phyloP scores from a whole-genome alignment of 2,888 invertebrate genomes.

The Nematopogon swammerdamellus region DNA sequence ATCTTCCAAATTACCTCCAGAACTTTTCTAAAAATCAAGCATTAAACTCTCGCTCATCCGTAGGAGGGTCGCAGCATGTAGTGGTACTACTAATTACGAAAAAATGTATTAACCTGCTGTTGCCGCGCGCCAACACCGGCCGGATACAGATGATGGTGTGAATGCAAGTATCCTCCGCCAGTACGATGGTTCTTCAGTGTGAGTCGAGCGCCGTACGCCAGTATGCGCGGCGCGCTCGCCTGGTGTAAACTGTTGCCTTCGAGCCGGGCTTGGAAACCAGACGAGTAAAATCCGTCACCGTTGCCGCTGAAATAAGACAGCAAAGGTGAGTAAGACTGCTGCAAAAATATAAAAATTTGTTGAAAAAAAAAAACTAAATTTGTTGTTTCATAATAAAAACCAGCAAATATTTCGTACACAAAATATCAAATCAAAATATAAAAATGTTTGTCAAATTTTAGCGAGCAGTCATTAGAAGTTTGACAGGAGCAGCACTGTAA shows the following conservation, averaged over 20 bases:
- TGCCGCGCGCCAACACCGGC: slow-evolving; percentile 86
- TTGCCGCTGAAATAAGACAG: slow-evolving; percentile 76
- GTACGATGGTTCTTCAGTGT: slow-evolving; percentile 93
- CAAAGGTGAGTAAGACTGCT: too few species aligned
- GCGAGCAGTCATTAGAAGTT: too few species aligned
- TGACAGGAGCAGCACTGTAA: too few species aligned
- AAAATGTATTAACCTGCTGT: too few species aligned
- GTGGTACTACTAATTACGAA: too few species aligned
- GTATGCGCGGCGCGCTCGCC: slow-evolving; percentile 85
- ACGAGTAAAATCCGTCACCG: slow-evolving; percentile 96
- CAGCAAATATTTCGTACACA: neutral
- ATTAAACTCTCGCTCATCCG: too few species aligned
- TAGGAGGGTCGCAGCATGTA: too few species aligned
- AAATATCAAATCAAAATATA: neutral
- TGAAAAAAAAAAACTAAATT: neutral
- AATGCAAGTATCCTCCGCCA: slow-evolving; percentile 94
- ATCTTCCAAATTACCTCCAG: too few species aligned
- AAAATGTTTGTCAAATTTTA: too few species aligned
- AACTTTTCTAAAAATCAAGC: too few species aligned
- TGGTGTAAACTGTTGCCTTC: slow-evolving; percentile 91
- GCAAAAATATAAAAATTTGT: neutral
- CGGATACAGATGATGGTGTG: slow-evolving; percentile 93
- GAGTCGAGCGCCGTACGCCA: slow-evolving; percentile 85
- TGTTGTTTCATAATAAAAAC: too few species aligned
- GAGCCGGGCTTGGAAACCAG: slow-evolving; percentile 91